Evolutionary conservation across 2,113 vertebrate species (phyloP).

Genomic region (Pristiophorus japonicus): DNA sequence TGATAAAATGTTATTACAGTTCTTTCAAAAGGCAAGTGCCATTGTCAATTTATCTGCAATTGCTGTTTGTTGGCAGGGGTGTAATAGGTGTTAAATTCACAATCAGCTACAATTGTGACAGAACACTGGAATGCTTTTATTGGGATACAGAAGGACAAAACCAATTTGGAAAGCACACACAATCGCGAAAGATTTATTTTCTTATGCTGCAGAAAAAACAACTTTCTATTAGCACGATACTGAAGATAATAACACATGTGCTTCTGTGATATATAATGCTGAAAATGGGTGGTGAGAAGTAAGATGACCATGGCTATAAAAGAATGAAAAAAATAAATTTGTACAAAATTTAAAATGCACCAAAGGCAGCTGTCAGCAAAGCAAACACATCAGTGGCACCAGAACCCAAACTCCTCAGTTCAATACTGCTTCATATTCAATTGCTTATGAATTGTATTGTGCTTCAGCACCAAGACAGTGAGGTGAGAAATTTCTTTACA

Average conservation of each 20-base stretch:
- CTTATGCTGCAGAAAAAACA: neutral
- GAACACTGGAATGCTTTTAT: neutral
- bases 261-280: neutral
- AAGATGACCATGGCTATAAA: neutral
- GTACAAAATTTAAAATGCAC: neutral
- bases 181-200: neutral
- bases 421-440: neutral
- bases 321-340: neutral
- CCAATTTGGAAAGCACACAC: neutral
- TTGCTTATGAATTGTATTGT: neutral
- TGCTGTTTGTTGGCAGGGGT: neutral
- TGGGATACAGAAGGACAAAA: neutral
- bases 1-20: neutral
- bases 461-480: neutral
- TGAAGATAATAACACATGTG: neutral
- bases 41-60: neutral
- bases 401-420: neutral
- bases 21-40: neutral
- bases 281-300: neutral
- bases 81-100: neutral
- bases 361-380: neutral
- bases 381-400: neutral
- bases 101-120: constrained; percentile 10
- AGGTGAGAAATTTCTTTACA: neutral
- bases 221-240: neutral